Base-by-base conservation (phyloP, 2,113 vertebrate genomes). In the Ammodytes marinus region DNA sequence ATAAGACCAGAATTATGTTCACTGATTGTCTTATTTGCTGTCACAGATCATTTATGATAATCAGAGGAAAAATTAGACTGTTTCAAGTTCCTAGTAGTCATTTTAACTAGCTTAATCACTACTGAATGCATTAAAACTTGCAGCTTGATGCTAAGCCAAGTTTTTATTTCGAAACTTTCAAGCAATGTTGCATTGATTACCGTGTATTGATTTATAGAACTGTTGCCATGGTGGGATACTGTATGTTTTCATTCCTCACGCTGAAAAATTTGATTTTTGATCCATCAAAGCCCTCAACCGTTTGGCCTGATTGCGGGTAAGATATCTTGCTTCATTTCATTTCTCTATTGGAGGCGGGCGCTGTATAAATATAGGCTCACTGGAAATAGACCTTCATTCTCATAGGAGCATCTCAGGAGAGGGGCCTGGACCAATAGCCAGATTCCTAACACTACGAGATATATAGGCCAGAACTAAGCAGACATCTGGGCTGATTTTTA, bases 281-380 rank as follows among this genome's bases (percentile, higher is more conserved):
- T 90, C 63, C 49, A 63, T 42, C 5, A 12, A 77, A 70, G 74
- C 69, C 64, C 53, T 89, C 55, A 15, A 65, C 77, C 89, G 76
- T 72, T 68, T 92, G 90, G 78, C 93, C 89, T 88, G 92, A 93
- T 94, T 91, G 84, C 90, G 83, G 79, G 85, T 86, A 88, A 88
- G 84, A 86, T 27, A 27, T 92, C 82, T 91, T 75, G 67, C 80
- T 93, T 92, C 74, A 83, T 91, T 91, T 87, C 79, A 73, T 79
- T 76, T 88, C 86, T 87, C 87, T 79, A 70, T 82, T 88, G 85
- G 27, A 89, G 92, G 88, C 84, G 86, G 69, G 78, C 74, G 14
- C 81, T 79, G 66, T 94, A 95, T 90, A 92, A 95, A 95, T 95
- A 94, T 95, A 94, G 94, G 64, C 85, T 80, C 70, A 69, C 92